Percentiles rank a stretch among this genome's conserved stretches.
Conservation (phyloP, 1,140 invertebrate genomes). For the Lordiphosa collinella region DNA sequence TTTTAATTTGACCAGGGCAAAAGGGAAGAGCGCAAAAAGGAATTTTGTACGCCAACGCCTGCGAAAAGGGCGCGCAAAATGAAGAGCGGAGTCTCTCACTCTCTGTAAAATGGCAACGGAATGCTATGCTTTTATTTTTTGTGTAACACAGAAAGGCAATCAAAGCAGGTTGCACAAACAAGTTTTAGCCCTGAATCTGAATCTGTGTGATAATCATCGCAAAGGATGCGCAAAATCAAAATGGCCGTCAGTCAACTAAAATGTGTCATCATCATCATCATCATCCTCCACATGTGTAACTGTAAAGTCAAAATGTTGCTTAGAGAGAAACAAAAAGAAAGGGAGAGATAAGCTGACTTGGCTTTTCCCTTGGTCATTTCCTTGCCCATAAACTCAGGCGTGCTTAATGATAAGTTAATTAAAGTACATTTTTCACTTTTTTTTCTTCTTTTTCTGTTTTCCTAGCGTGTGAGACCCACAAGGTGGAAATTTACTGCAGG, state of each 20-base stretch:
- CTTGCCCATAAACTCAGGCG: constrained; percentile 27
- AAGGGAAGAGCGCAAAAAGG: constrained; percentile 20
- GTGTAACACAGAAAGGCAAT: constrained; percentile 69
- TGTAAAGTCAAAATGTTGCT: neutral
- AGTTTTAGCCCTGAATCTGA: constrained; percentile 30
- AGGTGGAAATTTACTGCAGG: neutral
- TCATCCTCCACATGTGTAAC: neutral
- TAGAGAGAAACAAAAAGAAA: neutral
- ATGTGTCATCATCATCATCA: constrained; percentile 7
- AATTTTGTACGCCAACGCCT: constrained; percentile 77
- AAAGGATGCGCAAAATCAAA: constrained; percentile 14
- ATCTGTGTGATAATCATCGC: constrained; percentile 31
- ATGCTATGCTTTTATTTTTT: constrained; percentile 13
- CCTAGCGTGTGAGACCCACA: constrained; percentile 5
- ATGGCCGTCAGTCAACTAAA: constrained; percentile 2
- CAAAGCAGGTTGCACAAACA: constrained; percentile 73
- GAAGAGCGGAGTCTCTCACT: constrained; percentile 17
- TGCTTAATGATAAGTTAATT: constrained; percentile 74
- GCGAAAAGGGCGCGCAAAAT: constrained; percentile 41
- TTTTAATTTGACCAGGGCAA: constrained; percentile 59
- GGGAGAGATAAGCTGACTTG: neutral
- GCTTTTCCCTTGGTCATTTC: constrained; percentile 71
- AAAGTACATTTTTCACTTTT: constrained; percentile 66
- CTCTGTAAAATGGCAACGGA: neutral
- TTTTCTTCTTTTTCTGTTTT: neutral